Conservation (phyloP, 2,113 vertebrate genomes). For the Paradisaea rubra region DNA sequence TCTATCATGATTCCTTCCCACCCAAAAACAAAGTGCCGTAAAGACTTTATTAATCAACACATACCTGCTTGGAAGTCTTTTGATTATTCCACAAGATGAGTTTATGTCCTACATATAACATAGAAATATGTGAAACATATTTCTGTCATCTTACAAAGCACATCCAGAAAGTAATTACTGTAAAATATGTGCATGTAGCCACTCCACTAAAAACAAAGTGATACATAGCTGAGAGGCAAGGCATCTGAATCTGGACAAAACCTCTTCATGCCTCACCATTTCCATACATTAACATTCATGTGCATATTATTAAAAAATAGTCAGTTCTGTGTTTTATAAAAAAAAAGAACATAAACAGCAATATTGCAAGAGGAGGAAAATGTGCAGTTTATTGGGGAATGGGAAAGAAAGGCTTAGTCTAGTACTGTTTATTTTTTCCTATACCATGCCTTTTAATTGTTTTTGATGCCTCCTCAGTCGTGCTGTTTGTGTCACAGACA, state of each 20-base stretch:
- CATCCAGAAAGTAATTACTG: constrained; percentile 72
- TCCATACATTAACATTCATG: constrained; percentile 64
- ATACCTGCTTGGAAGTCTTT: constrained; percentile 61
- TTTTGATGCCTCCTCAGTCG: background rate
- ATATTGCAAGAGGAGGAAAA: background rate
- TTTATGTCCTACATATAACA: constrained; percentile 67
- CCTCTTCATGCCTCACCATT: constrained; percentile 16
- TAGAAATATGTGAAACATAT: constrained; percentile 64
- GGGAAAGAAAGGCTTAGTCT: background rate
- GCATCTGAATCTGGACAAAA: constrained; percentile 31
- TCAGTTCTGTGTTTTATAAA: constrained; percentile 23
- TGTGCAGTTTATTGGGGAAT: background rate
- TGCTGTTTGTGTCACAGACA: background rate
- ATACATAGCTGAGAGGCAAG: constrained; percentile 52
- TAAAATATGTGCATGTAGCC: constrained; percentile 68
- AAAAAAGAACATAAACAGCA: constrained; percentile 24
- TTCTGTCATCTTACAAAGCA: constrained; percentile 69
- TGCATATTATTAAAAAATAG: constrained; percentile 60
- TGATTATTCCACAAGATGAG: constrained; percentile 68
- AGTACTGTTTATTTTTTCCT: background rate
- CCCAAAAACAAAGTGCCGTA: constrained; percentile 52
- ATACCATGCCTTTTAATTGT: constrained; percentile 22
- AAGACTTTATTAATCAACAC: constrained; percentile 69
- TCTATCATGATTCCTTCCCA: background rate
- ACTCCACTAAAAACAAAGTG: constrained; percentile 56